phyloP scores from a whole-genome alignment of 2,888 invertebrate species.

The Deroplatys truncata region DNA sequence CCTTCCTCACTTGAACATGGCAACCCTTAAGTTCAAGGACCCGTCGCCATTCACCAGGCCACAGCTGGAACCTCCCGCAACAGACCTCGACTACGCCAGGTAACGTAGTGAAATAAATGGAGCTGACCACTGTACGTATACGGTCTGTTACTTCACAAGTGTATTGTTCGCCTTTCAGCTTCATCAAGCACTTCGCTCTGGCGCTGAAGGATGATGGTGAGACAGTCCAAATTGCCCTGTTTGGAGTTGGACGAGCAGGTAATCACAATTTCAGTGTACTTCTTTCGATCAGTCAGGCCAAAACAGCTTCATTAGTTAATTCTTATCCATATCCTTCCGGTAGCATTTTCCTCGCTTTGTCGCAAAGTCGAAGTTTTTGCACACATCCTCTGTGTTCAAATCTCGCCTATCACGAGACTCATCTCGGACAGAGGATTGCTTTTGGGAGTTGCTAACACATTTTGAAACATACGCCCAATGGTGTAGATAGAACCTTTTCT shows the following conservation, averaged over 20 bases:
- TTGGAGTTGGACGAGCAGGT: slow-evolving; percentile 18
- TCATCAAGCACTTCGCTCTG: background rate
- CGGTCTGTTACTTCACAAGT: slow-evolving; percentile 26
- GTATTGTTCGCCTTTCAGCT: slow-evolving; percentile 17
- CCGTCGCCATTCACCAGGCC: slow-evolving; percentile 48
- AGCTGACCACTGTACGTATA: too few species aligned
- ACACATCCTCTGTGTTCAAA: too few species aligned
- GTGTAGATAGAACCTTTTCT: too few species aligned
- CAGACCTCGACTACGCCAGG: slow-evolving; percentile 49
- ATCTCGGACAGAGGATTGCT: too few species aligned
- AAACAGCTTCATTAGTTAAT: too few species aligned
- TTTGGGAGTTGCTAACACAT: too few species aligned
- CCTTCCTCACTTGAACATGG: slow-evolving; percentile 41
- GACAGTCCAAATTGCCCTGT: background rate
- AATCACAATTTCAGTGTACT: background rate
- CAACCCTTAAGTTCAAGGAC: slow-evolving; percentile 50
- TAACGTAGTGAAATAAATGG: slow-evolving; percentile 36
- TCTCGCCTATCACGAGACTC: too few species aligned
- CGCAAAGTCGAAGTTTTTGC: too few species aligned
- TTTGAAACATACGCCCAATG: too few species aligned
- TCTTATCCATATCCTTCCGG: too few species aligned
- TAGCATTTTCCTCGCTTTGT: too few species aligned
- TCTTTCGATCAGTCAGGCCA: too few species aligned
- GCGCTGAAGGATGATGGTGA: background rate
- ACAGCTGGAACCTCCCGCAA: slow-evolving; percentile 42